Evolutionary conservation across 2,797 vertebrate genomes (phyloP), one percentile per base, ranked within the genome.

Genomic region (Loris lydekkerianus): DNA sequence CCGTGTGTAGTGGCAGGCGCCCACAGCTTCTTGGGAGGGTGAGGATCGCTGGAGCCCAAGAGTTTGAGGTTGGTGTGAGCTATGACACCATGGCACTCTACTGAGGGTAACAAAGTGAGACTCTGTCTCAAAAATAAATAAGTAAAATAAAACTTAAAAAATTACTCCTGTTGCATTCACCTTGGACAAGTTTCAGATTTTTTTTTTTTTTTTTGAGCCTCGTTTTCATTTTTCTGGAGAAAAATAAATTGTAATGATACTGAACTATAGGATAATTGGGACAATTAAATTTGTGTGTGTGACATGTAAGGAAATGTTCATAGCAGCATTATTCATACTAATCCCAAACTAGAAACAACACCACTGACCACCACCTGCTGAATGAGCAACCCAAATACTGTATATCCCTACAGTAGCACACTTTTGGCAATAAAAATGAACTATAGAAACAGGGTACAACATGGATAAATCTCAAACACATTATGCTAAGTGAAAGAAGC

Each of bases 131-230:
- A 53, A 53, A 53, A 53, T 53, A 53, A 53, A 53, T 53, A 53
- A 49, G 13, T 49, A 49, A 53, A 53, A 17, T 53, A 53, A 53
- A 53, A 13, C 14, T 53, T 53, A 85, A 82, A 95, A 80, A 58
- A 89, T 80, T 56, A 37, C 23, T 46, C 46, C 43, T 76, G 7
- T 37, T 85, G 61, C 67, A 86, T 87, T 85, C 34, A 70, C 56
- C 29, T 86, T 77, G 37, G 69, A n/a, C 25, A 96, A 80, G 7
- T 91, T 91, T 86, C 67, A 69, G 49, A 29, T 49, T 34, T 92
- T 96, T 84, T 94, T 34, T 34, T 34, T 84, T 92, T 34, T 95
- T 46, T 80, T 95, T 61, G n/a, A 89, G 17, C 23, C 53, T 88
- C 31, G 73, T 18, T 82, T 95, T 95, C 37, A 85, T 83, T 94